Conservation (phyloP, 2,888 invertebrate genomes). For the Nymphalis c-album region DNA sequence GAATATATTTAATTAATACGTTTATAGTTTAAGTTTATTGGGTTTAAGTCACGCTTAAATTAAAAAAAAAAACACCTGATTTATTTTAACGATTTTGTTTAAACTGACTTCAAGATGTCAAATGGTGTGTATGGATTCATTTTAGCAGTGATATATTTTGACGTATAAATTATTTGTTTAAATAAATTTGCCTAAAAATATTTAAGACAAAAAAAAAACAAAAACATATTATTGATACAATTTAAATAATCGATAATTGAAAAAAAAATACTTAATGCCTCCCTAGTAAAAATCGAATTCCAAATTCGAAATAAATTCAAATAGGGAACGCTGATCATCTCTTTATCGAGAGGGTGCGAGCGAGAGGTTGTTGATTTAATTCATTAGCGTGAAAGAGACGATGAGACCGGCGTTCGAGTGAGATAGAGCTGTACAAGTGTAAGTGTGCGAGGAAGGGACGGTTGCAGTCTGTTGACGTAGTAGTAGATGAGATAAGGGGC, state of each 20-base stretch:
- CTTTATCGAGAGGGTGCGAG: constrained; percentile 72
- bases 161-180: no score
- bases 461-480: constrained; percentile 75
- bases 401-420: constrained; percentile 58
- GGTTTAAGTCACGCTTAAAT: no score
- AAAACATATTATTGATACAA: neutral
- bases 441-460: constrained; percentile 54
- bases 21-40: no score
- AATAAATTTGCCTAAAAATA: neutral
- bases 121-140: no score
- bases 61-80: no score
- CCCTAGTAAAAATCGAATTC: constrained; percentile 53
- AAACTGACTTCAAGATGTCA: no score
- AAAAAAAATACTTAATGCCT: constrained; percentile 26
- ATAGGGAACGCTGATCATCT: constrained; percentile 65
- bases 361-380: constrained; percentile 81
- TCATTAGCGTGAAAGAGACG: constrained; percentile 75
- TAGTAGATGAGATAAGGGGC: constrained; percentile 79
- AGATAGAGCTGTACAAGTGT: constrained; percentile 42
- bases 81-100: no score
- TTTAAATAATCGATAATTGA: constrained; percentile 17
- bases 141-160: no score
- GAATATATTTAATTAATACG: no score
- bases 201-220: neutral
- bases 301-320: constrained; percentile 70